Conservation (phyloP, 1,140 invertebrate species). For the Campoletis sonorensis region DNA sequence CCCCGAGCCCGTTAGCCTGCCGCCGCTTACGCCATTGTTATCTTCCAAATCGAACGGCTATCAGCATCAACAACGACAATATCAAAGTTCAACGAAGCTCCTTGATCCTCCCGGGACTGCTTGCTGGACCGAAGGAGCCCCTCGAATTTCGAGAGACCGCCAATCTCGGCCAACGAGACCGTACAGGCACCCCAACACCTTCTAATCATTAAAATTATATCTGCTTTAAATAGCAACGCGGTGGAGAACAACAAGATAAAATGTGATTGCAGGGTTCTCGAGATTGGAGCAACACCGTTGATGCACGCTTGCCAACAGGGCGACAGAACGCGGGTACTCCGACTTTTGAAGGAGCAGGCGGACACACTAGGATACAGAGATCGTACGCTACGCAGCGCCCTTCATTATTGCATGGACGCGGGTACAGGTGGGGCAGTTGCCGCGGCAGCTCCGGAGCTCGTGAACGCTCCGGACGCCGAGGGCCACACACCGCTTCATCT, state of each 20-base stretch:
- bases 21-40: slow-evolving; percentile 66
- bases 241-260: slow-evolving; percentile 15
- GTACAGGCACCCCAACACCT: slow-evolving; percentile 62
- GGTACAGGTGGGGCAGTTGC: slow-evolving; percentile 84
- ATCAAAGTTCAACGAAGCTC: slow-evolving; percentile 56
- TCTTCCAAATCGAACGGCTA: neutral
- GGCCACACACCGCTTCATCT: slow-evolving; percentile 96
- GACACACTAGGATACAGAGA: slow-evolving; percentile 80
- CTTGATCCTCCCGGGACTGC: slow-evolving; percentile 31
- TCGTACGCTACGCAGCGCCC: slow-evolving; percentile 88
- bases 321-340: slow-evolving; percentile 78
- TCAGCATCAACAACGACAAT: slow-evolving; percentile 62
- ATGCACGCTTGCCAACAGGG: slow-evolving; percentile 94
- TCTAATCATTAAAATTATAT: neutral
- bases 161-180: slow-evolving; percentile 64
- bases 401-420: slow-evolving; percentile 94
- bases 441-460: slow-evolving; percentile 85
- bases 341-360: slow-evolving; percentile 75
- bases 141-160: slow-evolving; percentile 51
- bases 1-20: slow-evolving; percentile 65
- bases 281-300: slow-evolving; percentile 83
- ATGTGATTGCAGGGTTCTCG: slow-evolving; percentile 66
- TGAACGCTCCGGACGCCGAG: slow-evolving; percentile 91
- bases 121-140: slow-evolving; percentile 56
- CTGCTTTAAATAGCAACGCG: neutral